These are phyloP conservation scores for Eufriesea mexicana DNA, from an alignment of 1,140 invertebrate genomes.

Conservation along the genomic window DNA sequence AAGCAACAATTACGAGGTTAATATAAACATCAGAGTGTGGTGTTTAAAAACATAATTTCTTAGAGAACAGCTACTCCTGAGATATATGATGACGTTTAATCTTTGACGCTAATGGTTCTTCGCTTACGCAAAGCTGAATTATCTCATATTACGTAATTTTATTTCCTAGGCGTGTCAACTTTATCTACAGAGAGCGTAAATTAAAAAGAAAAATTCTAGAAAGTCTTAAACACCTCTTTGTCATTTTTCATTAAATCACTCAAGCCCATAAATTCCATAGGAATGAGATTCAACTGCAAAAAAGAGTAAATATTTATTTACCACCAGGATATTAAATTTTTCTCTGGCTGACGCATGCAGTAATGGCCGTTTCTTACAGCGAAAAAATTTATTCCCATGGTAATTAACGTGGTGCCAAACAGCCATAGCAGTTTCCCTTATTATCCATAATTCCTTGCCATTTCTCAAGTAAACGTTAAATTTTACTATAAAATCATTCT, in stretches of 20 bases:
- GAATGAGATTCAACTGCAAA: neutral
- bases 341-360: too few species aligned
- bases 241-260: neutral
- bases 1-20: neutral
- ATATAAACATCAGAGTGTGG: neutral
- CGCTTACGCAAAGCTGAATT: neutral
- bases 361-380: too few species aligned
- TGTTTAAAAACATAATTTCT: neutral
- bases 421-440: too few species aligned
- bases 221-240: too few species aligned
- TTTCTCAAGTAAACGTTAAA: too few species aligned
- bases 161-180: neutral
- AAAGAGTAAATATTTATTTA: too few species aligned
- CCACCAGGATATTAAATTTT: neutral
- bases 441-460: too few species aligned
- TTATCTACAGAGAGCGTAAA: neutral
- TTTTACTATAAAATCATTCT: too few species aligned
- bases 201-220: neutral
- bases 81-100: neutral
- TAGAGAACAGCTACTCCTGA: neutral
- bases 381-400: too few species aligned
- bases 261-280: neutral
- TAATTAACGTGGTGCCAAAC: too few species aligned
- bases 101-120: neutral
- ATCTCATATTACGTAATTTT: neutral